Evolutionary conservation across 2,888 invertebrate species (phyloP).

Genomic region (Pharmacophagus antenor): DNA sequence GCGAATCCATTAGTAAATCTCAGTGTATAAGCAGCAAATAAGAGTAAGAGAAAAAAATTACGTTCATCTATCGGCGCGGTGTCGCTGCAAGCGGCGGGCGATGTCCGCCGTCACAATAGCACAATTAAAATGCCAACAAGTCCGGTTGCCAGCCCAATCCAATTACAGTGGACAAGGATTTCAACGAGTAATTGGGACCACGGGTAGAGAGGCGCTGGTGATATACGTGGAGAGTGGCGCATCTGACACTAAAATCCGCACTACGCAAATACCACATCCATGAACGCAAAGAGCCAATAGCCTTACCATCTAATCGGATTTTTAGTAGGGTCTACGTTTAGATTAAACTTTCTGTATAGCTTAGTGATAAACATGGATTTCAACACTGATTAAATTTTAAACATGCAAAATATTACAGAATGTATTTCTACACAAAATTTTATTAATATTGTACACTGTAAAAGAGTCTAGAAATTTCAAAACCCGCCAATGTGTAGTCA

Average conservation of each 20-base stretch:
- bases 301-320: not conserved
- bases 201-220: constrained; percentile 58
- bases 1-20: constrained; percentile 46
- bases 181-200: constrained; percentile 78
- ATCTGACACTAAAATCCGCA: constrained; percentile 39
- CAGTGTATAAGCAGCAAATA: constrained; percentile 41
- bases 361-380: not conserved
- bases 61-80: constrained; percentile 61
- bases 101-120: constrained; percentile 77
- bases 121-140: constrained; percentile 82
- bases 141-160: constrained; percentile 78
- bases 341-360: not conserved
- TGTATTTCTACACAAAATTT: not conserved
- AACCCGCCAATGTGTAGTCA: not conserved
- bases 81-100: constrained; percentile 60
- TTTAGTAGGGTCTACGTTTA: not conserved
- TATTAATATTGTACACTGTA: not conserved
- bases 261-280: constrained; percentile 8
- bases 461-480: not conserved
- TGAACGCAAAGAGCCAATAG: not conserved
- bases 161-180: constrained; percentile 80
- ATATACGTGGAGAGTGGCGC: constrained; percentile 60
- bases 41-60: constrained; percentile 57
- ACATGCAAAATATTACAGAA: not conserved
- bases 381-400: not conserved